Base-by-base conservation (phyloP, 2,113 vertebrate genomes). In the Pimephales promelas region DNA sequence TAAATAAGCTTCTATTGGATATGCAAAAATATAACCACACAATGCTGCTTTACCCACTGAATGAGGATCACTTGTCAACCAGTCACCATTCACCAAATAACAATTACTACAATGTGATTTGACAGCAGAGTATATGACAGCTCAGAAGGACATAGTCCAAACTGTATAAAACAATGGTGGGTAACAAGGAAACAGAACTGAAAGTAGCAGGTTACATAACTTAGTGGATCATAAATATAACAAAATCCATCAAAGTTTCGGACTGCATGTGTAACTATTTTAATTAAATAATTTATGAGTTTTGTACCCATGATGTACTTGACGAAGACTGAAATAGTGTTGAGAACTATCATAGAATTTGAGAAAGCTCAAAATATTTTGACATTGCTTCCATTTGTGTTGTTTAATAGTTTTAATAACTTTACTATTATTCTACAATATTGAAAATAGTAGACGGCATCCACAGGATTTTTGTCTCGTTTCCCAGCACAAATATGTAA, bases 81-180 rank as follows among this genome's bases (percentile, higher is more conserved):
- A 66, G 43, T 66, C 24, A 64, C 34, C 57, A 26, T 40, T 74
- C 26, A 10, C 26, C 16, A 74, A 74, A 26, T 22, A 45, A 66
- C 26, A 49, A 45, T 79, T 59, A 68, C 26, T 54, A 36, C 61
- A 71, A 81, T 36, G 59, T 16, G 11, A 66, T 81, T 62, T 79
- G 54, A 79, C 75, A 77, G 22, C 34, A 59, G 31, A 49, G 24
- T 52, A 5, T 24, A 10, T 74, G 10, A 71, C 61, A 84, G 59
- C 73, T 61, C 40, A 59, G 54, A 54, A 79, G 90, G 80, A 85
- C 91, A 92, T 43, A 86, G 91, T 90, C 82, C 88, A 91, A 86
- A 7, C 59, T 52, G 82, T 52, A 88, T 91, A 88, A 90, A 92
- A 85, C 82, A 86, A 84, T 73, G 56, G 64, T 52, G 79, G 62